Percentiles rank a stretch among this genome's conserved stretches.
Conservation (phyloP, 2,113 vertebrate species). For the Cheirogaleus medius region DNA sequence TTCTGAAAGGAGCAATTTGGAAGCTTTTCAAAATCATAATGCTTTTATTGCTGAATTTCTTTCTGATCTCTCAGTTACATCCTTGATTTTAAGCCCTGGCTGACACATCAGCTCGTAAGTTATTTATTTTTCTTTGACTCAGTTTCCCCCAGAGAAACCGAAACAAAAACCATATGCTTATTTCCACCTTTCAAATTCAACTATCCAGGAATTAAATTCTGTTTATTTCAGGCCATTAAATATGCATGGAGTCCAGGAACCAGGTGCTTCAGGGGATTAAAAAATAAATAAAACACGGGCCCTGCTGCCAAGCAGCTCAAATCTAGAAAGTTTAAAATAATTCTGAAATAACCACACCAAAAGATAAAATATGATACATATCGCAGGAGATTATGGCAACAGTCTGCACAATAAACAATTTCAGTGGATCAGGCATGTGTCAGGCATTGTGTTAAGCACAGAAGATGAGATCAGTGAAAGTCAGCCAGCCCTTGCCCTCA, state of each 20-base stretch:
- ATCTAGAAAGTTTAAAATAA: neutral
- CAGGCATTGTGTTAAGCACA: neutral
- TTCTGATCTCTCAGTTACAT: neutral
- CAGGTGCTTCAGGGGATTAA: neutral
- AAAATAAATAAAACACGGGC: neutral
- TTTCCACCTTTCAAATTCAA: neutral
- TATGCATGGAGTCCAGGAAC: slow-evolving; percentile 6
- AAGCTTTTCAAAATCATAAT: neutral
- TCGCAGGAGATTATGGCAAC: neutral
- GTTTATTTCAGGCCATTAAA: slow-evolving; percentile 50
- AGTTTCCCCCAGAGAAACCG: neutral
- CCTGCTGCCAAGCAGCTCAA: neutral
- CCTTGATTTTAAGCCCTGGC: neutral
- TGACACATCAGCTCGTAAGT: neutral
- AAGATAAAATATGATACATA: neutral
- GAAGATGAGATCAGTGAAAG: neutral
- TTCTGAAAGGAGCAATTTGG: neutral
- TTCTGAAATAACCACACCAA: neutral
- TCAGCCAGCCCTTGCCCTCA: neutral
- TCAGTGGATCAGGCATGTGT: neutral
- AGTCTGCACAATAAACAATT: neutral
- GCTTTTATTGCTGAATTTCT: neutral
- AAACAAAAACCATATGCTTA: neutral
- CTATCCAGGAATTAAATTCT: neutral
- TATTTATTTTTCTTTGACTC: slow-evolving; percentile 17